Conservation (phyloP, 2,797 vertebrate species). For the Vultur gryphus region DNA sequence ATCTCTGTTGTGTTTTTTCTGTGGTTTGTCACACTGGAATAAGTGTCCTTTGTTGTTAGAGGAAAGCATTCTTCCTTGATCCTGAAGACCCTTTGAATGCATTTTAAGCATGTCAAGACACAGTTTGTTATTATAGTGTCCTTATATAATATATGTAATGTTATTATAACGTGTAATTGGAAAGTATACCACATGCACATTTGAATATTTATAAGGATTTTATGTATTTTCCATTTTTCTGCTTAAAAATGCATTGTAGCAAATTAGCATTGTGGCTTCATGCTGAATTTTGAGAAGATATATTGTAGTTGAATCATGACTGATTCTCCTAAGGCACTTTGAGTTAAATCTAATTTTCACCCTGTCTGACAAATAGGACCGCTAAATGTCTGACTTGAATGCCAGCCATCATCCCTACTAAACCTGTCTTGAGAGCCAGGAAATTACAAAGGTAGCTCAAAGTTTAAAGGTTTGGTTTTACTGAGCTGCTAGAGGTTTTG, state of each 20-base stretch:
- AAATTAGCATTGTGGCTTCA: background rate
- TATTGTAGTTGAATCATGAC: background rate
- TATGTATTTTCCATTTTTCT: background rate
- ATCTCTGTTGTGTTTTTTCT: background rate
- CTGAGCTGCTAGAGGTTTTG: background rate
- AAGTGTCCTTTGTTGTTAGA: background rate
- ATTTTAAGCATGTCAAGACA: background rate
- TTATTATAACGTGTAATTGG: background rate
- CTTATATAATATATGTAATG: no score
- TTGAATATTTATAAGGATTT: slow-evolving; percentile 13
- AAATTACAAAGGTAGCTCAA: background rate
- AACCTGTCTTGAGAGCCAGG: background rate
- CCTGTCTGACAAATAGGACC: background rate
- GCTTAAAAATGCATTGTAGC: background rate
- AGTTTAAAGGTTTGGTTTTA: background rate
- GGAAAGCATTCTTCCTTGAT: background rate
- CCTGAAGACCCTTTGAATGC: background rate
- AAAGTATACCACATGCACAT: background rate
- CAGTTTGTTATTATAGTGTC: background rate
- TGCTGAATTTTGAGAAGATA: background rate
- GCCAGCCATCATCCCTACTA: background rate
- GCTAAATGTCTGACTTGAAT: background rate
- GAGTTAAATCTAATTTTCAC: background rate
- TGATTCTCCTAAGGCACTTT: background rate
- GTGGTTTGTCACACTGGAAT: background rate